Base-by-base conservation (phyloP, 2,888 invertebrate species). In the Netelia melanura region DNA sequence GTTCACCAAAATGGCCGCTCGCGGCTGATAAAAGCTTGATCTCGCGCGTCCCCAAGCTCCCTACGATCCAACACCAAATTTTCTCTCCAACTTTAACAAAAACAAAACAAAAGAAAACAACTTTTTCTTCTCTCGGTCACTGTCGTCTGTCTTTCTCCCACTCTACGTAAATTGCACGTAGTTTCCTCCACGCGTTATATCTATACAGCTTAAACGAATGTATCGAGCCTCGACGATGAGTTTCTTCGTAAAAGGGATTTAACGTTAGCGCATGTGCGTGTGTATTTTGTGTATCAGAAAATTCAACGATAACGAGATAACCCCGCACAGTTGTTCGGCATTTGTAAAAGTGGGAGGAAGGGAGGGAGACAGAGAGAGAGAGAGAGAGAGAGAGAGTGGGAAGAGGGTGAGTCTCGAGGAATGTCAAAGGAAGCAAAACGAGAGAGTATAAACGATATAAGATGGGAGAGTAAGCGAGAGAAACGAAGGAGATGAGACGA, bases 261-360 rank as follows among this genome's bases (percentile, higher is more conserved):
- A 38, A 17, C 14, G 1, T 23, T 65, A 65, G 70, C 71, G 64
- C 56, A 65, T 87, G n/a, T 38, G 68, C 17, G 72, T 67, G 80
- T 72, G 71, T 62, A 72, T 68, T 76, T 71, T 30, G 72, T 64
- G 17, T 88, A 90, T 90, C 89, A 87, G 84, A 87, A 87, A 89
- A 90, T 90, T 88, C 85, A 87, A 75, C 85, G 89, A 90, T 90
- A 90, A 88, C 81, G 70, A 87, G 89, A 90, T 90, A 90, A 90
- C 89, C 90, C 84, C 86, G 76, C 43, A 64, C 61, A 76, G 78
- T 86, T 86, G 86, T 61, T 77, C 61, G 84, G 83, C 67, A 52
- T 81, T 80, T 67, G 64, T 67, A 81, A 71, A 84, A 56, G 61
- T n/a, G 48, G 71, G 17, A 70, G 30, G 62, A 43, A 52, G n/a